Percentiles rank a stretch among this genome's conserved stretches.
These are phyloP conservation scores for Monochamus saltuarius DNA, from an alignment of 1,140 invertebrate genomes.

Conservation along the genomic window DNA sequence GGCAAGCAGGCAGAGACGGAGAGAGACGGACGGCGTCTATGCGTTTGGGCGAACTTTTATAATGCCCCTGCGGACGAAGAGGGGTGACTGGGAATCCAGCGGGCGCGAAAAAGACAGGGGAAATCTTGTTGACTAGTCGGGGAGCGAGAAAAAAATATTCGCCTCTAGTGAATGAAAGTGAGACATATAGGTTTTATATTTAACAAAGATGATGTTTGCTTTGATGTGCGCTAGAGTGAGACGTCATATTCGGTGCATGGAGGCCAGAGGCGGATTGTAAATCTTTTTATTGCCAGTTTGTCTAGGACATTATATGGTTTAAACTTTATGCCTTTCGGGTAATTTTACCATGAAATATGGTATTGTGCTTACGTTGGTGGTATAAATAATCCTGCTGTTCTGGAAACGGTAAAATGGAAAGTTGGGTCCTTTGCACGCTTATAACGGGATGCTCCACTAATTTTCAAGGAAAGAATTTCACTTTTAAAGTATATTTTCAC, in stretches of 20 bases:
- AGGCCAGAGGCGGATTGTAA: constrained; percentile 23
- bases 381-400: constrained; percentile 4
- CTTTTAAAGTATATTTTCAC: neutral
- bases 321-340: constrained; percentile 1
- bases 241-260: constrained; percentile 38
- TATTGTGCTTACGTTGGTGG: neutral
- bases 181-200: constrained; percentile 37
- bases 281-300: constrained; percentile 8
- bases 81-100: constrained; percentile 17
- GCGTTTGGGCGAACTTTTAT: constrained; percentile 38
- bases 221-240: constrained; percentile 31
- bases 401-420: constrained; percentile 10
- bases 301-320: constrained; percentile 10
- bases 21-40: constrained; percentile 14
- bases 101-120: constrained; percentile 36
- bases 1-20: neutral
- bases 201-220: constrained; percentile 13
- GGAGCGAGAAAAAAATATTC: constrained; percentile 46
- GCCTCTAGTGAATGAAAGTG: constrained; percentile 42
- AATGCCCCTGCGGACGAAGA: constrained; percentile 35
- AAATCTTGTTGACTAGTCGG: constrained; percentile 40
- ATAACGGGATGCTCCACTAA: constrained; percentile 3
- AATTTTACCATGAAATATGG: constrained; percentile 14
- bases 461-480: constrained; percentile 3
- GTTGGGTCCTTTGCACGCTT: constrained; percentile 5